A percentile compares a stretch with the other conserved stretches of the same genome.
Conservation (phyloP, 1,140 invertebrate species). For the Vanessa atalanta region DNA sequence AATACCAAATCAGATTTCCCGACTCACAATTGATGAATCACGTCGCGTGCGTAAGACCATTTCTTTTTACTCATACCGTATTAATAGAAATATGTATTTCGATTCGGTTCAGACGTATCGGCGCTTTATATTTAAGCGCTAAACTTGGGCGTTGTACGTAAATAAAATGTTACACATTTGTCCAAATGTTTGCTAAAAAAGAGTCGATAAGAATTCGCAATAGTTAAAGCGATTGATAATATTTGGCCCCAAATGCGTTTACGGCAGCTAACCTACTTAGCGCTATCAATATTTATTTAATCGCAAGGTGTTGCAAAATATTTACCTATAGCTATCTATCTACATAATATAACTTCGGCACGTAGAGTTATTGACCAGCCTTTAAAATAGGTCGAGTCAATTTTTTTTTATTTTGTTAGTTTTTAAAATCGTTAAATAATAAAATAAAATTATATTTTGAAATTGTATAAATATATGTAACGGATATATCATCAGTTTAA, state of each 20-base stretch:
- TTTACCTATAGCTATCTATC: conserved; percentile 34
- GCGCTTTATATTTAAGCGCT: conserved; percentile 45
- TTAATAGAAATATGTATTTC: conserved; percentile 59
- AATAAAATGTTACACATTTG: conserved; percentile 72
- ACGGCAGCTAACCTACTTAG: conserved; percentile 76
- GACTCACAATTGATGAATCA: conserved; percentile 68
- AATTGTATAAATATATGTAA: neutral
- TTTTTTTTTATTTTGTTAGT: neutral
- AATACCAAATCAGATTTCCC: conserved; percentile 66
- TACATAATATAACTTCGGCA: conserved; percentile 19
- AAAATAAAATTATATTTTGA: neutral
- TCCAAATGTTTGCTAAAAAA: conserved; percentile 62
- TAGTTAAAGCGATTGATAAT: conserved; percentile 72
- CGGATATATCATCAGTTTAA: neutral
- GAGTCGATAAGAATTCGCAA: conserved; percentile 74
- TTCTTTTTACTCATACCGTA: conserved; percentile 56
- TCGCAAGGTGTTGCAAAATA: conserved; percentile 65
- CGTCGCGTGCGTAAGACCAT: conserved; percentile 60
- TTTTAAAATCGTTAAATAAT: neutral
- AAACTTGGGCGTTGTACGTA: conserved; percentile 46
- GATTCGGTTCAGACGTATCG: conserved; percentile 50
- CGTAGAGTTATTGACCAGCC: conserved; percentile 6
- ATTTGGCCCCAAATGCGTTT: conserved; percentile 66
- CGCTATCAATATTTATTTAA: conserved; percentile 76
- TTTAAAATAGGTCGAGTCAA: conserved; percentile 3